Evolutionary conservation across 2,888 invertebrate species (phyloP), one percentile per base, ranked within the genome.

Genomic region (Tiliacea citrago): DNA sequence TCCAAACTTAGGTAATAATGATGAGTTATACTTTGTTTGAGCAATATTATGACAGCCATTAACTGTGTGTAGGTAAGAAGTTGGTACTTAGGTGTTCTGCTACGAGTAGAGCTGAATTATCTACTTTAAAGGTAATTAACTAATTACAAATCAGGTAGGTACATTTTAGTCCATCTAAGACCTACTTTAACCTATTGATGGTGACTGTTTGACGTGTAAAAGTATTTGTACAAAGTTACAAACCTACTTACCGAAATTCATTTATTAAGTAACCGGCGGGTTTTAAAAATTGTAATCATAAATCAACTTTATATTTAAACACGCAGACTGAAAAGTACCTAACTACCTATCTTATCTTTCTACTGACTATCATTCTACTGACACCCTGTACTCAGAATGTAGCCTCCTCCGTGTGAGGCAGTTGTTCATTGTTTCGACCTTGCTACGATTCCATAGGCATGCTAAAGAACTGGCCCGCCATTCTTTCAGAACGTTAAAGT

Each of bases 1-100:
- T 55, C 35, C 45, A 73, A 77, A 77, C 65, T 60, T 62, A 13
- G 47, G 47, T 57, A 65, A 60, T 71, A 77, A 55, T 57, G 42
- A 63, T 57, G 63, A 39, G 57, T 57, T 53, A 39, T 35, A 39
- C 39, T 58, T 63, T 70, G 70, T 77, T 55, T 39, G 10, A 53
- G 5, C 53, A 29, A 29, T 60, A 65, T 53, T 60, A 65, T 53
- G 39, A 65, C 45, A 65, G n/a, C 58, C 39, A 60, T 71, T 71
- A 47, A 45, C 29, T 76, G 12, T 53, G 51, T n/a, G 39, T n/a
- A n/a, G 18, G 21, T n/a, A 45, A 58, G 51, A 10, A 51, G 35
- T 51, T 75, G 1, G 4, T 12, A 75, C 47, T 35, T 12, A n/a
- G n/a, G n/a, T n/a, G 49, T 16, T n/a, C 42, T 60, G 21, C 13